Conservation (phyloP, 2,797 vertebrate genomes). For the Caiman crocodilus region DNA sequence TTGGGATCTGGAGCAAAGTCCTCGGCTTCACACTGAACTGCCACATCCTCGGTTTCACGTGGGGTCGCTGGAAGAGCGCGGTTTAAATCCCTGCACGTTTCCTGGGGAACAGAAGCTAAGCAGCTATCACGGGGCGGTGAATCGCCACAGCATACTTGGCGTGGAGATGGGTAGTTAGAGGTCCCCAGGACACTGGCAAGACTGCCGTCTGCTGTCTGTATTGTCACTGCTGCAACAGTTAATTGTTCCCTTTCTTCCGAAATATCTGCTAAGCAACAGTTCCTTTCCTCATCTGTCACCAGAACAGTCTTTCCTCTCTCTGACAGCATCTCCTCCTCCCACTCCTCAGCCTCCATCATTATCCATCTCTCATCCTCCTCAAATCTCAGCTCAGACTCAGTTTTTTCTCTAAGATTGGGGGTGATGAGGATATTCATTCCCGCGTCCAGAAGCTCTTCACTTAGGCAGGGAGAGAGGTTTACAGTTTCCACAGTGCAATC, state of each 20-base stretch:
- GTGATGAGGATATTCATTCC: slow-evolving; percentile 77
- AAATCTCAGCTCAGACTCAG: slow-evolving; percentile 94
- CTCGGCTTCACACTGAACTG: slow-evolving; percentile 43
- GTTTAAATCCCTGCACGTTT: background rate
- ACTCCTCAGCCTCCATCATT: slow-evolving; percentile 86
- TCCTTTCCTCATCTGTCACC: slow-evolving; percentile 74
- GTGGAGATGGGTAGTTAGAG: background rate
- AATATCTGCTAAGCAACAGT: slow-evolving; percentile 82
- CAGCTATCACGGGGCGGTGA: background rate
- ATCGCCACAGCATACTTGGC: slow-evolving; percentile 16
- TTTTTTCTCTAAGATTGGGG: slow-evolving; percentile 89
- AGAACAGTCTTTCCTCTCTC: slow-evolving; percentile 74
- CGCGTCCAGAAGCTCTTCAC: slow-evolving; percentile 91
- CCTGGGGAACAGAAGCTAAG: background rate
- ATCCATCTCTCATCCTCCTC: slow-evolving; percentile 93
- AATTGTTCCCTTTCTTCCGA: slow-evolving; percentile 86
- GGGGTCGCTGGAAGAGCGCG: background rate
- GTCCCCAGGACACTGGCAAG: slow-evolving; percentile 40
- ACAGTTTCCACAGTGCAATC: slow-evolving; percentile 82
- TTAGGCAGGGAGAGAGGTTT: slow-evolving; percentile 93
- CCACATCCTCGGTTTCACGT: background rate
- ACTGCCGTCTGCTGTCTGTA: background rate
- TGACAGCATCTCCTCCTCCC: slow-evolving; percentile 83
- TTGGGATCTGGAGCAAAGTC: slow-evolving; percentile 54
- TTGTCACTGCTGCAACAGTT: background rate